Evolutionary conservation across 2,888 invertebrate species (phyloP).

Genomic region (Xiphydria camelus): DNA sequence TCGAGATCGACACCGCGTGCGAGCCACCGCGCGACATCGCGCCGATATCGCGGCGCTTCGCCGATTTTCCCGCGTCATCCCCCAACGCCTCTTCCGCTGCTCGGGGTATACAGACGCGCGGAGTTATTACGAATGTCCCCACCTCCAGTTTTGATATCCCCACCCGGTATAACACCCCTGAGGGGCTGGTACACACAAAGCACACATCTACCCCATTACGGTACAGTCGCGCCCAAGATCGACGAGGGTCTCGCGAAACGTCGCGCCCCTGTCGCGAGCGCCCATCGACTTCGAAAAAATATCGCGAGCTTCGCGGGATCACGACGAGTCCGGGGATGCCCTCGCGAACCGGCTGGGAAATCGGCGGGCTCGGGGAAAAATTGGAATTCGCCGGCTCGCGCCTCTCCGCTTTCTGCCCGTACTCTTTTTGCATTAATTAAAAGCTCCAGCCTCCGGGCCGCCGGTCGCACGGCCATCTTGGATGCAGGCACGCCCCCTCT

Average conservation of each 20-base stretch:
- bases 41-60: not conserved
- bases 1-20: not conserved
- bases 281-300: not conserved
- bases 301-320: not conserved
- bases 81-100: slow-evolving; percentile 7
- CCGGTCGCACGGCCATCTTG: slow-evolving; percentile 54
- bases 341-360: not conserved
- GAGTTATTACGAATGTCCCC: slow-evolving; percentile 43
- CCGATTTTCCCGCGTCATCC: not conserved
- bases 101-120: slow-evolving; percentile 14
- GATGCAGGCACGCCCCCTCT: slow-evolving; percentile 53
- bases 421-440: slow-evolving; percentile 55
- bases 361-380: not conserved
- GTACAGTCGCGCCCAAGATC: slow-evolving; percentile 37
- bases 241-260: not conserved
- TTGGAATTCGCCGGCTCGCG: slow-evolving; percentile 1
- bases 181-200: slow-evolving; percentile 42
- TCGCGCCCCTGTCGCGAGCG: not conserved
- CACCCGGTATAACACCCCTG: slow-evolving; percentile 35
- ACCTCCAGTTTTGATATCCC: slow-evolving; percentile 40
- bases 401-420: slow-evolving; percentile 21
- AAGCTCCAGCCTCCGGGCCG: slow-evolving; percentile 51
- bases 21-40: not conserved
- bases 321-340: not conserved
- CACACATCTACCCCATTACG: slow-evolving; percentile 43